Evolutionary conservation across 37 sponge, comb jelly and placozoan genomes (phyloP), one percentile per base, ranked within the genome.

Genomic region (Crambe crambe): DNA sequence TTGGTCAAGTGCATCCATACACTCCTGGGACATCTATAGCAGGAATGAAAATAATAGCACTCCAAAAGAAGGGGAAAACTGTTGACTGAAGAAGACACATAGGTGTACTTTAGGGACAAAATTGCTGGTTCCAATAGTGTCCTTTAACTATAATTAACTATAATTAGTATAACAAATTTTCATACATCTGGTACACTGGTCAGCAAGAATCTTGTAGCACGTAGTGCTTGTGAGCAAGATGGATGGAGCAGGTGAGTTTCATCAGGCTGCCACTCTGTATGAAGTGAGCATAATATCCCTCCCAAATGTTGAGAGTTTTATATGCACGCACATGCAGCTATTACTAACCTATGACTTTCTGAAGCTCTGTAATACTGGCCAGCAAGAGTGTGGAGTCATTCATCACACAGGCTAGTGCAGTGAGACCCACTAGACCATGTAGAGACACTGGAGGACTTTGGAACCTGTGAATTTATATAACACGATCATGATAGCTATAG

Each of bases 391-490:
- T 85, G 63, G 58, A 37, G 68, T 92, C 85, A 34, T 74, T 42
- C n/a, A 15, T 31, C 27, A 87, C 30, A 26, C 71, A 67, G 22
- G 77, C 86, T 39, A 87, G 58, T 41, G 56, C 81, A 77, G 70
- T 74, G 68, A 92, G 76, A 18, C 80, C 68, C 20, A 89, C 58
- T 25, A 89, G 57, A 0, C 79, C 82, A 73, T 80, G 80, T 9
- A 85, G 66, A 20, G 79, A 85, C 4, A 84, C 81, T 41, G 93
- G 89, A 18, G 70, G 37, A 22, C 58, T 76, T 76, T 86, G 75
- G 68, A 93, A 85, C 4, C 89, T 88, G 68, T n/a, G 58, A 5
- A 9, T 58, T 70, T 67, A 65, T 27, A 39, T 31, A 68, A 37
- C 2, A 64, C 9, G 3, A 20, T 51, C 17, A 36, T 72, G 71